Base-by-base conservation (phyloP, 2,888 invertebrate species). In the Plutella xylostella region DNA sequence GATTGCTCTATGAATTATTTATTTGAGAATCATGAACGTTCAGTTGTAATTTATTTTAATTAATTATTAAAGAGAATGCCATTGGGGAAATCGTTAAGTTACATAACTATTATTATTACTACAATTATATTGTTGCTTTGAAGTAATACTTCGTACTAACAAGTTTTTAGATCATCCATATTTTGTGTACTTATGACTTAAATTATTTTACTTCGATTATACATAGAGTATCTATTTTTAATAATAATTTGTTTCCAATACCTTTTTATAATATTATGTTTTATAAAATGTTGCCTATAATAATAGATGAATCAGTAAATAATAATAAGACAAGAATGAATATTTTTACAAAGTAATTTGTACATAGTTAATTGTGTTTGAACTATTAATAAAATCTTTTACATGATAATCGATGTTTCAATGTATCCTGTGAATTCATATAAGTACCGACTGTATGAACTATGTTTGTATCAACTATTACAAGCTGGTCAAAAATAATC, bases 331-430 rank as follows among this genome's bases (percentile, higher is more conserved):
- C 72, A 71, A 80, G 73, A 79, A 76, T 79, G 71, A 77, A 82
- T 83, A 82, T 83, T 83, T 82, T 82, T 83, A 82, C 83, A 82
- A 78, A 76, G 69, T 80, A 82, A 83, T 79, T 73, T 82, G 83
- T 83, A 83, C 71, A 83, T 83, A 82, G 76, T 65, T 72, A 78
- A 79, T 72, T 76, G 76, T 78, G 82, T 80, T 80, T 77, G 74
- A 79, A 73, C 74, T 77, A 82, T 74, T 72, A 78, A 77, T 79
- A 79, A 82, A 80, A 76, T 70, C 75, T 82, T 80, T 80, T 79
- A 80, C 75, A 80, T 68, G 61, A 64, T 43, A 50, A 49, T 19
- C 41, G 42, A 44, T 43, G 48, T 48, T 48, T 45, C 43, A 33
- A 18, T 15, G 4, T 18, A 2, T 33, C 34, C 15, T n/a, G n/a